Base-by-base conservation (phyloP, 1,140 invertebrate species). In the Cotesia chilonis region DNA sequence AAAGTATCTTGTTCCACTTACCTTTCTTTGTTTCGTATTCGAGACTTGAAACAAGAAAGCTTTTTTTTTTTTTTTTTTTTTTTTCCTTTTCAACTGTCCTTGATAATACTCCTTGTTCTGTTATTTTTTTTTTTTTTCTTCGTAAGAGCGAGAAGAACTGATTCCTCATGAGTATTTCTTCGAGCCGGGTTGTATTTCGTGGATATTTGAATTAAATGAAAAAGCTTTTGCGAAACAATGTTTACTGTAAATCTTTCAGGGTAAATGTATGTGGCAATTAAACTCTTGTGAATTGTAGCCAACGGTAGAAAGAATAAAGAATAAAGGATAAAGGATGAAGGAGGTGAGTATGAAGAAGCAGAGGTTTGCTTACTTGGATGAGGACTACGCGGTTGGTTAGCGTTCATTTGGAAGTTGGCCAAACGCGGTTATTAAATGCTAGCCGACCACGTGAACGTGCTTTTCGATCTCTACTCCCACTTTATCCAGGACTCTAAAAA, bases 341-440 rank as follows among this genome's bases (percentile, higher is more conserved):
- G 41, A 47, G 41, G 41, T 41, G 38, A 41, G 38, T 47, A 47
- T 47, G 41, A 47, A 54, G 41, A 47, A 54, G 17, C 17, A 37
- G n/a, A 70, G 37, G 28, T 28, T 28, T 28, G 28, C 28, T 28
- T 28, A 28, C 55, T 47, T 72, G 71, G 74, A 77, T 70, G 67
- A 74, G 60, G 28, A 63, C 20, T 68, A 54, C 70, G 70, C 70
- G 70, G 68, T 72, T 75, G 77, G 76, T 79, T 80, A 75, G 35
- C 73, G 68, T 80, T 80, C 76, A 79, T 80, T 80, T 82, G 80
- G 79, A 80, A 52, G 70, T 51, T n/a, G n/a, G 80, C 79, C 80
- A 82, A 74, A 74, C 52, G 64, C 14, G 63, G 65, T 72, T 72
- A 72, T 72, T 67, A 72, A 72, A 72, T 72, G 70, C 52, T 72